Base-by-base conservation (phyloP, 2,888 invertebrate genomes). In the Trichacis sp. region DNA sequence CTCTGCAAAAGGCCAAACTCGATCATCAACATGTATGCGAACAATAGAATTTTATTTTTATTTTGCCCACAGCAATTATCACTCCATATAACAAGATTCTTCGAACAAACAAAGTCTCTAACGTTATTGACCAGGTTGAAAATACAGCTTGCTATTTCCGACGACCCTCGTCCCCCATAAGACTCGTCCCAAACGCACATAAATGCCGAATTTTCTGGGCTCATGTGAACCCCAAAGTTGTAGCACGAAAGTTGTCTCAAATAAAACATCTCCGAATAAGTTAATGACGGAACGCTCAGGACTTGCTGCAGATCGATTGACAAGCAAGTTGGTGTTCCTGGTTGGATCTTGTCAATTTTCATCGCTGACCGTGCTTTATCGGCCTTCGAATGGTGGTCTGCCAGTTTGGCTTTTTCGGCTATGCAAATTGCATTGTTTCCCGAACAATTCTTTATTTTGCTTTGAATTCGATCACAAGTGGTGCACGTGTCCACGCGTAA, bases 221-320 rank as follows among this genome's bases (percentile, higher is more conserved):
- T 51, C 17, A 51, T 6, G 51, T 51, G 40, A 6, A 51, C 38
- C 36, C 38, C 38, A 40, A 51, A 51, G 15, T 51, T 51, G 18
- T 52, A 52, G 42, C 52, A 52, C n/a, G 52, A 52, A 19, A 52
- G 52, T 43, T 49, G 19, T 11, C 42, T 1, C 20, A 52, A 43
- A 14, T 52, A 52, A 19, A 15, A 52, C 45, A 52, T 52, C n/a
- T 52, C 40, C 1, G 11, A n/a, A 46, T 52, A 42, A 2, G 52
- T 52, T 19, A 52, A 24, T 11, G 36, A 45, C 12, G 51, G 51
- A 15, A 51, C 30, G 17, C 46, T 12, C 5, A 51, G 14, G 18
- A 43, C 51, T 51, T 51, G 30, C 15, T 51, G 36, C 15, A 43
- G 38, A 51, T 46, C 46, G 15, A 46, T 46, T n/a, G 14, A 46